Percentiles rank a stretch among this genome's conserved stretches.
These are phyloP conservation scores for Okamejei kenojei DNA, from an alignment of 2,797 vertebrate species.

Conservation along the genomic window DNA sequence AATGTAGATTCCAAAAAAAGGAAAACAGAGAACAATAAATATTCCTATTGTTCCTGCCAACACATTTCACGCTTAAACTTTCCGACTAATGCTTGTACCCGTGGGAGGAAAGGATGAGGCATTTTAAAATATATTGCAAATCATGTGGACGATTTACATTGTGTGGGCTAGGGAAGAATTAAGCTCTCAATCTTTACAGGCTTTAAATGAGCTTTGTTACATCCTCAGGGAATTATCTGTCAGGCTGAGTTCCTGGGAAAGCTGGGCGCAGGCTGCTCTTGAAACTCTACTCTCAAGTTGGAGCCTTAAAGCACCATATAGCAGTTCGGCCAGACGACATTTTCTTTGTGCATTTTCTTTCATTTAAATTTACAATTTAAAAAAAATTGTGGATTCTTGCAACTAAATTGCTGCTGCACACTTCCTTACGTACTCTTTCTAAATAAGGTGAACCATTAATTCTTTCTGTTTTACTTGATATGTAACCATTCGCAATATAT, in stretches of 20 bases:
- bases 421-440: background rate
- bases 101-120: slow-evolving; percentile 25
- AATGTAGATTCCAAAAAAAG: background rate
- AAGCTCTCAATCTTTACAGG: slow-evolving; percentile 7
- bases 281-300: background rate
- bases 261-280: background rate
- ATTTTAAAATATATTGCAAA: slow-evolving; percentile 34
- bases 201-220: slow-evolving; percentile 29
- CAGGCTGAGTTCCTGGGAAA: background rate
- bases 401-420: background rate
- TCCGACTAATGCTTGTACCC: background rate
- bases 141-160: slow-evolving; percentile 27
- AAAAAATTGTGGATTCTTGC: background rate
- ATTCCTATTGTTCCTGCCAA: background rate
- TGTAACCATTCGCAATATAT: background rate
- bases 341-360: background rate
- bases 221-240: background rate
- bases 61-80: background rate
- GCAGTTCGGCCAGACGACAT: background rate
- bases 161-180: slow-evolving; percentile 13
- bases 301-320: background rate
- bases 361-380: background rate
- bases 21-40: background rate
- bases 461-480: background rate
- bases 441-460: background rate